A percentile compares a stretch with the other conserved stretches of the same genome.
Evolutionary conservation across 2,888 invertebrate genomes (phyloP).

Genomic region (Drosophila mimica): DNA sequence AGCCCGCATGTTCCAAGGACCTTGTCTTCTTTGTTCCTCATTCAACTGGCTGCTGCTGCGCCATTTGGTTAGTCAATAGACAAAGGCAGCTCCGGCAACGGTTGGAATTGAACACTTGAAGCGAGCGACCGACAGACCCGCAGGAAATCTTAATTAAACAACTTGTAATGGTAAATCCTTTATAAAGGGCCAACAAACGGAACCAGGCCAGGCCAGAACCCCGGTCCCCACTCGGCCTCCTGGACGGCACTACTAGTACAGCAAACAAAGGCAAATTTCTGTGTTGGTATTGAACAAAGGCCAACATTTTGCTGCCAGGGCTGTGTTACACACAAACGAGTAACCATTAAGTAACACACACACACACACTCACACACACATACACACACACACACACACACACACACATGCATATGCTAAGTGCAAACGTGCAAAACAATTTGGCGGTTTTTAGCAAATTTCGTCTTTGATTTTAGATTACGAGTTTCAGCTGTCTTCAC

Average conservation of each 20-base stretch:
- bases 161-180: constrained; percentile 73
- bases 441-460: constrained; percentile 59
- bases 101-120: constrained; percentile 50
- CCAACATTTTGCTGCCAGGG: constrained; percentile 36
- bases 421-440: constrained; percentile 49
- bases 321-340: constrained; percentile 33
- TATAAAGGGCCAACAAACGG: constrained; percentile 59
- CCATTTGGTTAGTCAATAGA: constrained; percentile 35
- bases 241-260: constrained; percentile 1
- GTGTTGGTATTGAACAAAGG: constrained; percentile 63
- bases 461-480: constrained; percentile 58
- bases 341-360: constrained; percentile 32
- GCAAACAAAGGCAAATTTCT: constrained; percentile 50
- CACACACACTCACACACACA: constrained; percentile 5
- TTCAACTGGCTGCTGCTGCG: constrained; percentile 31
- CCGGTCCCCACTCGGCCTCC: background rate
- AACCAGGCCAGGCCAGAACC: constrained; percentile 1
- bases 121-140: constrained; percentile 58
- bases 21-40: constrained; percentile 17
- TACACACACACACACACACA: background rate
- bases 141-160: constrained; percentile 77
- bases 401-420: background rate
- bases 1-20: constrained; percentile 32
- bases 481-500: constrained; percentile 8
- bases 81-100: constrained; percentile 22